A percentile compares a stretch with the other conserved stretches of the same genome.
Conservation (phyloP, 2,797 vertebrate genomes). For the Galagoides demidoff region DNA sequence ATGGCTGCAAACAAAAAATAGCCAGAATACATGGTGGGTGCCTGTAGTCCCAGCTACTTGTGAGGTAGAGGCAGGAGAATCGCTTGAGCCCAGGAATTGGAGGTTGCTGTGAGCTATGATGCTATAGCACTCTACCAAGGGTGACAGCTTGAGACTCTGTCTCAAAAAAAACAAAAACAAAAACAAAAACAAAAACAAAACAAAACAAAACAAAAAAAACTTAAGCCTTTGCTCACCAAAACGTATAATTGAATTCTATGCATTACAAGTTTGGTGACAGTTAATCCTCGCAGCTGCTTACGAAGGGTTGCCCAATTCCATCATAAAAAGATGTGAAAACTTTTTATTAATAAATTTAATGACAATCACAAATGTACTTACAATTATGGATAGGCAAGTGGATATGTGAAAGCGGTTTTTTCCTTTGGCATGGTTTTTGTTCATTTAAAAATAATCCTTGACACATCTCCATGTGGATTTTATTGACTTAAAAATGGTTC, state of each 20-base stretch:
- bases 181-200: no score
- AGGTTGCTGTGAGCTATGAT: no score
- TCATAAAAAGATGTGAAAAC: neutral
- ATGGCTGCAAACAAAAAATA: no score
- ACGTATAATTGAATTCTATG: neutral
- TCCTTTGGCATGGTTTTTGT: neutral
- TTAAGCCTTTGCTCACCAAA: no score
- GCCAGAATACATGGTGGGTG: no score
- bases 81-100: no score
- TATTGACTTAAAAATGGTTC: neutral
- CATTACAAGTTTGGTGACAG: neutral
- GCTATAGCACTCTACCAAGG: no score
- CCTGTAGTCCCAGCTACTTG: no score
- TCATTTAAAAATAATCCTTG: slow-evolving; percentile 19
- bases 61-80: no score
- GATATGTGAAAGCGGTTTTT: neutral
- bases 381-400: neutral
- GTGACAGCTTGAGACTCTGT: no score
- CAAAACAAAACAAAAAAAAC: no score
- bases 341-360: slow-evolving; percentile 2
- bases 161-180: no score
- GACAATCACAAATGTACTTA: neutral
- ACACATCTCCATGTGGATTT: neutral
- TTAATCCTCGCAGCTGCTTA: neutral
- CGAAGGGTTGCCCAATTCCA: neutral